Conservation (phyloP, 2,888 invertebrate genomes). For the Antheraea yamamai region DNA sequence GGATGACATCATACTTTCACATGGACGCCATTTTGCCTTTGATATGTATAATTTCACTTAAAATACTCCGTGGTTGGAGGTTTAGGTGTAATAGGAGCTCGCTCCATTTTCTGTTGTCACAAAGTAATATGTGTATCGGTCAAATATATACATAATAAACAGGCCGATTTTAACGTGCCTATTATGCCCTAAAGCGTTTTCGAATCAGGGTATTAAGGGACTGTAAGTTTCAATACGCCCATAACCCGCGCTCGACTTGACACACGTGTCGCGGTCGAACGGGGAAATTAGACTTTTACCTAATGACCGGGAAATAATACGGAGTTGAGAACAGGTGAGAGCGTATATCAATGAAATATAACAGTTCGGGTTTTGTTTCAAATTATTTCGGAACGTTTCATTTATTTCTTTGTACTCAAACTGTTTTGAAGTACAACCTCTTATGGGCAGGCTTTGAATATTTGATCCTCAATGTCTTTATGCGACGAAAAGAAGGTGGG, state of each 20-base stretch:
- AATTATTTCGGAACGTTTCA: conserved; percentile 11
- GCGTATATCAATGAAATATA: conserved; percentile 5
- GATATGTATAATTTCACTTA: too few relatives aligned
- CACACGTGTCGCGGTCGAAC: conserved; percentile 23
- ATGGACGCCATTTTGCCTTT: too few relatives aligned
- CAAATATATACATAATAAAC: conserved; percentile 1
- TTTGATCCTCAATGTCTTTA: too few relatives aligned
- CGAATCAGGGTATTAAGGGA: conserved; percentile 49
- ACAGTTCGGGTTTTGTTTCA: conserved; percentile 16
- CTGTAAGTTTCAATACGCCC: conserved; percentile 34
- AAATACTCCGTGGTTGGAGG: too few relatives aligned
- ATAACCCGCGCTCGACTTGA: conserved; percentile 27
- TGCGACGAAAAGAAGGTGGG: too few relatives aligned
- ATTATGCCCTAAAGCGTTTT: conserved; percentile 38
- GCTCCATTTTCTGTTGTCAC: too few relatives aligned
- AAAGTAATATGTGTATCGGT: neutral
- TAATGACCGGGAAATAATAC: conserved; percentile 22
- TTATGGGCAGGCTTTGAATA: too few relatives aligned
- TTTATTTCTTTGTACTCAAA: neutral
- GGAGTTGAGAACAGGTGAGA: conserved; percentile 6
- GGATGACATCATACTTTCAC: too few relatives aligned
- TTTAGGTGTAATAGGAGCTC: too few relatives aligned
- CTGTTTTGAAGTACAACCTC: neutral
- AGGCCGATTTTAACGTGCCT: neutral
- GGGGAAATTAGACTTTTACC: conserved; percentile 23